phyloP scores from a whole-genome alignment of 2,888 invertebrate genomes.

The Thyatira batis region DNA sequence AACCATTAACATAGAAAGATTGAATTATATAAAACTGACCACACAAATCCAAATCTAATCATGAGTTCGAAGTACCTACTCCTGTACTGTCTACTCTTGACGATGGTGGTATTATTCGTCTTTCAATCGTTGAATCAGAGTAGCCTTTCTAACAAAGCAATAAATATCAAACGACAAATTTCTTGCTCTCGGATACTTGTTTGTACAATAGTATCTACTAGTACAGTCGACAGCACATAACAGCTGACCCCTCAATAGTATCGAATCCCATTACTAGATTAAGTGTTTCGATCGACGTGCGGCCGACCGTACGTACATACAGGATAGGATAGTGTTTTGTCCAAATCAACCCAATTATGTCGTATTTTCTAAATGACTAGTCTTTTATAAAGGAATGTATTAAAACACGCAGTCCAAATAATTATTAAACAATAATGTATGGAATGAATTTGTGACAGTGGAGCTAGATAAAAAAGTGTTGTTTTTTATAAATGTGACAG shows the following conservation, averaged over 20 bases:
- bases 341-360: not conserved
- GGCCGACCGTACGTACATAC: not conserved
- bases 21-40: not conserved
- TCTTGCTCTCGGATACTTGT: not conserved
- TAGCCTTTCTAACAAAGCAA: no score
- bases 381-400: conserved; percentile 41
- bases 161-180: not conserved
- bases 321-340: not conserved
- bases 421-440: not conserved
- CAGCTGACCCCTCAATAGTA: no score
- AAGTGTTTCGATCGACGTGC: no score
- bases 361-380: conserved; percentile 45
- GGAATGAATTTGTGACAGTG: conserved; percentile 4
- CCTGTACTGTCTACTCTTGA: no score
- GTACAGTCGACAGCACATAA: not conserved
- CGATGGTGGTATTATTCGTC: no score
- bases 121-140: no score
- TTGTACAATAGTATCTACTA: not conserved
- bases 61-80: no score
- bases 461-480: not conserved
- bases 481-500: not conserved
- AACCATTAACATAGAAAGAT: not conserved
- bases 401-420: conserved; percentile 26
- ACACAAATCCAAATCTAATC: not conserved
- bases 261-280: no score